Evolutionary conservation across 30 jellyfish, hydroid and myxozoan genomes (phyloP), one percentile per base, ranked within the genome.

Genomic region (Hydractinia echinata): DNA sequence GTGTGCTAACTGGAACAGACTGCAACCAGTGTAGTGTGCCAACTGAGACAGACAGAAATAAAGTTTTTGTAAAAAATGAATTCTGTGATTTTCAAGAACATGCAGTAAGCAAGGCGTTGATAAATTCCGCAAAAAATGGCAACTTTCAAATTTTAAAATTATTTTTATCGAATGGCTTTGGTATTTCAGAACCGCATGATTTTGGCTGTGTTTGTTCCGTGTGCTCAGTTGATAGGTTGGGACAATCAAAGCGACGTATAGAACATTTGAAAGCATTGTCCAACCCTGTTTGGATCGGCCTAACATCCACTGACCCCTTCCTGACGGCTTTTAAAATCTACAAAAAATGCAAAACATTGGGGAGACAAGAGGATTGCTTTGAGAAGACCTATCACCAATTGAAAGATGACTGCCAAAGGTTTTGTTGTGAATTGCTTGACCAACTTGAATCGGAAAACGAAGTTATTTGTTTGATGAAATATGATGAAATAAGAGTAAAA

Each of bases 271-370:
- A 74, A 55, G 97, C 97, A 73, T 53, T 84, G 56, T 48, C 85
- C 51, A 85, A 89, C 61, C 97, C 97, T 3, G 81, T 89, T 14
- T 89, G 95, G 97, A 81, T 89, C 49, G 72, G 86, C 4, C 55
- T 84, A 56, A 79, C 97, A 30, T 86, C 88, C 44, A 56, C 62
- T 7, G 92, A 89, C 60, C 97, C 97, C 50, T 79, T 89, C 66
- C 49, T 66, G 52, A 79, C 95, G 16, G 84, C 88, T 10, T 89
- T 89, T 67, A 53, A 52, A 16, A 58, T 84, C n/a, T 39, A 87
- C 77, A 76, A 76, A 6, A 82, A 81, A 76, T 61, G 87, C 51
- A 70, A 54, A 20, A 84, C 76, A 51, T 83, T 84, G 15, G 83
- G 77, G 30, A 19, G 54, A 54, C 58, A 79, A 9, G 95, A 89